These are phyloP conservation scores for Esox masquinongy DNA, from an alignment of 2,797 vertebrate genomes.

Conservation along the genomic window DNA sequence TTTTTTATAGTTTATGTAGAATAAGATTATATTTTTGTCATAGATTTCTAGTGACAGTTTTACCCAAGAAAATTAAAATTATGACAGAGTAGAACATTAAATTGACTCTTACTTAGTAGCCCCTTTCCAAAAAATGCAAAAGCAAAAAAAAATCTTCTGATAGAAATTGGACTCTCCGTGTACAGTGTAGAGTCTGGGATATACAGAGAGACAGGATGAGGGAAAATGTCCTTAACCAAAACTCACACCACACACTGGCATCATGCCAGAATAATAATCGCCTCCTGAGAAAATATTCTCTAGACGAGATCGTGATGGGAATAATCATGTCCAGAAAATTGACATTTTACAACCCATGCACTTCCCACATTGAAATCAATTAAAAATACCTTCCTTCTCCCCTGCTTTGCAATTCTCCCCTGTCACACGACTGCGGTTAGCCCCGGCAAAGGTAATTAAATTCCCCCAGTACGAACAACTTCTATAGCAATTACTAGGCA, in stretches of 20 bases:
- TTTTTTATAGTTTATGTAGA: too few species aligned
- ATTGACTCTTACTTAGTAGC: too few species aligned
- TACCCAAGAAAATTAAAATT: too few species aligned
- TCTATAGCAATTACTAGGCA: conserved; percentile 11
- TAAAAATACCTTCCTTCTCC: neutral
- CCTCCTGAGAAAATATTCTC: neutral
- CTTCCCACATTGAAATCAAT: conserved; percentile 1
- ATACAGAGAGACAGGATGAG: neutral
- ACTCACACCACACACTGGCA: neutral
- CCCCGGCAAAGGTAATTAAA: conserved; percentile 10
- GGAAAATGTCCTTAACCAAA: neutral
- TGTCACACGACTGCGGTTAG: conserved; percentile 2
- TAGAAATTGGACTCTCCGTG: too few species aligned
- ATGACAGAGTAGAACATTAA: too few species aligned
- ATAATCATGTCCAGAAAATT: conserved; percentile 1
- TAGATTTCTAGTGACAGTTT: too few species aligned
- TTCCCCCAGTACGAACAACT: conserved; percentile 5
- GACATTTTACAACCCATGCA: neutral
- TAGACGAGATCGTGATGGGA: neutral
- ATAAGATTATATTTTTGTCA: too few species aligned
- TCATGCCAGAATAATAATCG: conserved; percentile 4
- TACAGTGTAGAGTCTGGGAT: too few species aligned
- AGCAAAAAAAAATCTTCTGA: too few species aligned
- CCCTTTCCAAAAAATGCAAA: too few species aligned
- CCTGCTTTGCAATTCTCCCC: neutral